Base-by-base conservation (phyloP, 2,888 invertebrate genomes). In the Clivina fossor region DNA sequence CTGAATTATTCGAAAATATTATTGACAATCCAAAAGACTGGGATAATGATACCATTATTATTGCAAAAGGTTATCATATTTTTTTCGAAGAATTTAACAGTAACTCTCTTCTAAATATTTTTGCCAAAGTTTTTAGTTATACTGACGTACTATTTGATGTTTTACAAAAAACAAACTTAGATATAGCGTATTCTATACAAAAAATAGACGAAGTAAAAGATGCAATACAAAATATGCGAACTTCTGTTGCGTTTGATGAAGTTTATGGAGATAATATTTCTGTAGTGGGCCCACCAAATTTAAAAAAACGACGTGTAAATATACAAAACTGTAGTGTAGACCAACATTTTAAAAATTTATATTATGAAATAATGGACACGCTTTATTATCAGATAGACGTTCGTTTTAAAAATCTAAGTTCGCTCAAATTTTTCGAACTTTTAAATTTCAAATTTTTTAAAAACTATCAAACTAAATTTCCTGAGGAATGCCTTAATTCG, bases 1-100 rank as follows among this genome's bases (percentile, higher is more conserved):
- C 51, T 43, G 47, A 58, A 40, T 24, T 63, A 11, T 56, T 61
- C 50, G 30, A 59, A 46, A 43, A 37, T 33, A 58, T 62, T 15
- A 22, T 62, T 15, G 56, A 58, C 15, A 58, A 61, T 56, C 38
- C 38, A 15, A n/a, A 18, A 5, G 15, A 38, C 16, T 38, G 38
- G 38, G 19, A 38, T 15, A 38, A 15, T 18, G 38, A 38, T 15
- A 38, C 38, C 16, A 38, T 38, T 15, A 15, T 3, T 38, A 18
- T 18, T 9, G 7, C 38, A 5, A 38, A 18, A 38, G 38, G 38
- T 8, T 38, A 5, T n/a, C 4, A 5, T 15, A 16, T 5, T 38
- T 38, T 38, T 18, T 18, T n/a, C 16, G 5, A 18, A 13, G 15
- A n/a, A 13, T 38, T 38, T 38, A 16, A 13, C 5, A 16, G 4